A percentile compares a stretch with the other conserved stretches of the same genome.
phyloP scores from a whole-genome alignment of 2,797 vertebrate genomes.

The Aulostomus chinensis region DNA sequence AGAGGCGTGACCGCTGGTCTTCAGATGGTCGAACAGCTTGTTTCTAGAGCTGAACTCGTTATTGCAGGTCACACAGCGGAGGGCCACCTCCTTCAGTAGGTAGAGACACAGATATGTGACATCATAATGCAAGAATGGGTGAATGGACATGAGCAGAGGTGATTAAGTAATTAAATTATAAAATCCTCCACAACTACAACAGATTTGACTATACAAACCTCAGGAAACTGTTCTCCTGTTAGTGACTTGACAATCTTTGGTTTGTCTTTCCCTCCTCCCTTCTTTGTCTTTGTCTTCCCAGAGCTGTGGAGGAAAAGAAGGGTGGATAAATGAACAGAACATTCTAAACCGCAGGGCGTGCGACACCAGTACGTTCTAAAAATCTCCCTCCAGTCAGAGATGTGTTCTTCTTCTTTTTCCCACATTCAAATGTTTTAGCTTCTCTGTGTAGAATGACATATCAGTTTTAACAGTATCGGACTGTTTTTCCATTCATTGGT shows the following conservation, averaged over 20 bases:
- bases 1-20: constrained; percentile 88
- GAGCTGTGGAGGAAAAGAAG: constrained; percentile 75
- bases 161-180: no score
- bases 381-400: no score
- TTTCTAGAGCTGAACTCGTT: constrained; percentile 90
- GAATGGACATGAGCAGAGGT: no score
- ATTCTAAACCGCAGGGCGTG: no score
- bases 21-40: constrained; percentile 95
- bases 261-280: constrained; percentile 82
- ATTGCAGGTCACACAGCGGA: constrained; percentile 87
- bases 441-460: no score
- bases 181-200: no score
- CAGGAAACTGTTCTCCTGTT: constrained; percentile 67
- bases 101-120: not conserved
- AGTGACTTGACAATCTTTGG: constrained; percentile 75
- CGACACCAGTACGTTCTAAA: no score
- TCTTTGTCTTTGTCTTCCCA: constrained; percentile 87
- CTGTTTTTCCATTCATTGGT: no score
- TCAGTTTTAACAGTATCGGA: no score
- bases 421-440: no score
- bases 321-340: not conserved
- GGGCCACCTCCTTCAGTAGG: constrained; percentile 77
- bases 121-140: not conserved
- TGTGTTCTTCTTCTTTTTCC: no score
- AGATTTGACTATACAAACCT: constrained; percentile 75